Conservation (phyloP, 2,888 invertebrate genomes). For the Morpho deidamia region DNA sequence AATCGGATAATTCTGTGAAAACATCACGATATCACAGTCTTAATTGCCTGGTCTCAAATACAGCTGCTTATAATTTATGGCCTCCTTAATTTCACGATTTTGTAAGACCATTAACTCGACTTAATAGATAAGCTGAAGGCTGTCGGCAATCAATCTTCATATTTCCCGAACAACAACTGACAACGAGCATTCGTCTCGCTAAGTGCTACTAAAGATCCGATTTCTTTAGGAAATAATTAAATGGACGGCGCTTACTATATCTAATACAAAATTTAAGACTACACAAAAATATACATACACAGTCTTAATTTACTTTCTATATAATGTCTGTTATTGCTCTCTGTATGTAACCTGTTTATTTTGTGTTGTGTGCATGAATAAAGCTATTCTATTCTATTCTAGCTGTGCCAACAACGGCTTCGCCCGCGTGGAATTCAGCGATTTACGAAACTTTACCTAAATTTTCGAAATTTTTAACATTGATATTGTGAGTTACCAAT, state of each 20-base stretch:
- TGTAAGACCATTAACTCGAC: conserved; percentile 25
- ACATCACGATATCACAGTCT: conserved; percentile 15
- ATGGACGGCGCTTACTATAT: background rate
- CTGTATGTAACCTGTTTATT: too few species aligned
- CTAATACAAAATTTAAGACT: background rate
- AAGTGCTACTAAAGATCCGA: conserved; percentile 50
- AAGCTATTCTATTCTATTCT: too few species aligned
- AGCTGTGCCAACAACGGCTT: too few species aligned
- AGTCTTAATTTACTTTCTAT: too few species aligned
- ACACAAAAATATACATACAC: too few species aligned
- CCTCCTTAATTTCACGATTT: conserved; percentile 25
- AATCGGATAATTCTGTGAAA: conserved; percentile 6
- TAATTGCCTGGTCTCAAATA: conserved; percentile 19
- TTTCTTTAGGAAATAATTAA: conserved; percentile 28
- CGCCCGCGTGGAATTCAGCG: too few species aligned
- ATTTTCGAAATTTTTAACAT: too few species aligned
- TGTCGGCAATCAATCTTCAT: conserved; percentile 56
- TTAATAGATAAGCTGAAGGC: conserved; percentile 31
- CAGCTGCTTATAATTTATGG: conserved; percentile 21
- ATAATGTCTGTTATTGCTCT: too few species aligned
- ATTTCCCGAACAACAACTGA: conserved; percentile 54
- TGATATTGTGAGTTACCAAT: too few species aligned
- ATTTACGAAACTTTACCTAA: too few species aligned
- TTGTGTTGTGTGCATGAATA: too few species aligned
- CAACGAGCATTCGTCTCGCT: conserved; percentile 57